Evolutionary conservation across 2,888 invertebrate species (phyloP), one percentile per base, ranked within the genome.

Genomic region (Phyto melanocephala): DNA sequence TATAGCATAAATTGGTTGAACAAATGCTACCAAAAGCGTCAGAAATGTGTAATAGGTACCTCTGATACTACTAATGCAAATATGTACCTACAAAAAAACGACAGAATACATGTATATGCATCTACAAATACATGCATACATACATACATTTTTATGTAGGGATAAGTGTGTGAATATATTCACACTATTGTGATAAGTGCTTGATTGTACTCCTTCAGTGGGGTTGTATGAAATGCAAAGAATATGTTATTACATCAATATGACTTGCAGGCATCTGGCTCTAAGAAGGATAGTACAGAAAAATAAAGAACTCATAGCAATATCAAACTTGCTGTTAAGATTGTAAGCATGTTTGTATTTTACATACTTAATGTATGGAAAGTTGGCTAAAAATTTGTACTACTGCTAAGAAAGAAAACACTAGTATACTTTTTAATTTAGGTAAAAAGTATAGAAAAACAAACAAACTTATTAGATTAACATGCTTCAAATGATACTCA

Each of bases 21-120:
- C 82, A 82, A 52, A 79, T 82, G 82, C 60, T 79, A 76, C 75
- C 70, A 67, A 68, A 82, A 79, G 79, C 75, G 82, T 82, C 71
- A 75, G 67, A 70, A 79, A 79, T 76, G 67, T 71, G 67, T 71
- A 58, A 70, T 71, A 65, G 70, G 65, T 63, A 65, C 45, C 42
- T 54, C 42, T 6, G 4, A 1, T 22, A 15, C 37, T 47, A 17
- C 17, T 15, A 8, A 20, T n/a, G 33, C n/a, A 24, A 17, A 58
- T 13, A 58, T 24, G 6, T 28, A 28, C 4, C 6, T 6, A 28
- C 3, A 28, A 3, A 28, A 28, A 28, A 28, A 28, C 6, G 4
- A 6, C 28, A 28, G 3, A 28, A 28, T 6, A 42, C 1, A 58
- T 24, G 7, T 17, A 68, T 2, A 5, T 15, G 28, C 37, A 40